Base-by-base conservation (phyloP, 2,113 vertebrate genomes). In the Scopus umbretta region DNA sequence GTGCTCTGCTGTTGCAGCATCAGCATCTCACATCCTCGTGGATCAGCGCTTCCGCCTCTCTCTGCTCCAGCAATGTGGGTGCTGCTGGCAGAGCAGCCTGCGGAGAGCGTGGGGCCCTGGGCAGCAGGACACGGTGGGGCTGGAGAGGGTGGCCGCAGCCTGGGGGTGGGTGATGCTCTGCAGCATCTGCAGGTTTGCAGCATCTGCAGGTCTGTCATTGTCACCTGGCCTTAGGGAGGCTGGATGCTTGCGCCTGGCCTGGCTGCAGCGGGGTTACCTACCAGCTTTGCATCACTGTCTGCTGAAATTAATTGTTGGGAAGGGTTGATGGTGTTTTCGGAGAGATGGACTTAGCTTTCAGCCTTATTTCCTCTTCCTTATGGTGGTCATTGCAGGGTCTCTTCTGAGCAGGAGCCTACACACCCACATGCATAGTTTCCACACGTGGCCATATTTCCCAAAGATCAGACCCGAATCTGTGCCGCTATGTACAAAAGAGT, bases 1-100 rank as follows among this genome's bases (percentile, higher is more conserved):
- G 0, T 81, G 93, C 84, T 87, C 76, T 85, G 84, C 86, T 79
- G 23, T 90, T 94, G 96, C 87, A 79, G 70, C 73, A 85, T 80
- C 96, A 94, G 92, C 91, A 92, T 66, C 84, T 95, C 62, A 36
- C 49, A 58, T 66, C 65, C 56, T 16, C 8, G 9, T 5, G 66
- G 65, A 73, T 75, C 61, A 72, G 80, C 1, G 2, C 84, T 94
- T 63, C 65, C 0, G 1, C 73, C 27, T 72, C 80, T 43, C 27
- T 47, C 66, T 68, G 84, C 78, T 85, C 80, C 66, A 22, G 56
- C 36, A 23, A 1, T 0, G 34, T 49, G 94, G 76, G 73, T 81
- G 91, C 82, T 88, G 62, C 92, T 90, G 71, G 82, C 80, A 79
- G 38, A 87, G 82, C 45, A 61, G 66, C 68, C 23, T 9, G 9